Percentiles rank a stretch among this genome's conserved stretches.
Conservation (phyloP, 2,113 vertebrate species). For the Jaculus jaculus region DNA sequence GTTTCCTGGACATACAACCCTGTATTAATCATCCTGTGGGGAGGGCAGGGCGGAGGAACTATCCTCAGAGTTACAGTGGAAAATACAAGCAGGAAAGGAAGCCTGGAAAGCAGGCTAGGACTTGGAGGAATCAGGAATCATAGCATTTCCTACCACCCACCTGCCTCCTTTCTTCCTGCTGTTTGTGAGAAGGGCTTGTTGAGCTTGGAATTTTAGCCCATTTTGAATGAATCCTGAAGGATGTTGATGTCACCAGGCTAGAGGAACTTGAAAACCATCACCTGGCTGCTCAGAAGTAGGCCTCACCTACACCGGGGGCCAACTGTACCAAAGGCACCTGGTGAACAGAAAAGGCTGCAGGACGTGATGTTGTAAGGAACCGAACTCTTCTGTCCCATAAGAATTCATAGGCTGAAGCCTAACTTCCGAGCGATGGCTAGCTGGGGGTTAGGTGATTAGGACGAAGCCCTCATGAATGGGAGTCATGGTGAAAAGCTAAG, state of each 20-base stretch:
- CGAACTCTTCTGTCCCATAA: not conserved
- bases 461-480: not conserved
- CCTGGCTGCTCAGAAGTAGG: not conserved
- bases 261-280: not conserved
- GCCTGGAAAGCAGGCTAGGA: not conserved
- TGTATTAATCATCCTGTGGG: not conserved
- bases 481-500: not conserved
- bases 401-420: not conserved
- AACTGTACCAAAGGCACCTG: not conserved
- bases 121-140: not conserved
- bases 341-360: not conserved
- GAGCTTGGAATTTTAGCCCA: not conserved
- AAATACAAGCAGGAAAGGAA: not conserved
- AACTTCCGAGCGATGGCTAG: not conserved
- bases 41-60: not conserved
- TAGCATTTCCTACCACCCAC: not conserved
- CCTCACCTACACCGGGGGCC: not conserved
- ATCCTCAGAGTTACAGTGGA: not conserved
- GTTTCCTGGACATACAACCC: not conserved
- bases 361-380: not conserved
- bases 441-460: not conserved
- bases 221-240: not conserved
- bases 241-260: not conserved
- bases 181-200: not conserved
- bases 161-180: not conserved